phyloP scores from a whole-genome alignment of 2,113 vertebrate genomes.

The Crotalus tigris region DNA sequence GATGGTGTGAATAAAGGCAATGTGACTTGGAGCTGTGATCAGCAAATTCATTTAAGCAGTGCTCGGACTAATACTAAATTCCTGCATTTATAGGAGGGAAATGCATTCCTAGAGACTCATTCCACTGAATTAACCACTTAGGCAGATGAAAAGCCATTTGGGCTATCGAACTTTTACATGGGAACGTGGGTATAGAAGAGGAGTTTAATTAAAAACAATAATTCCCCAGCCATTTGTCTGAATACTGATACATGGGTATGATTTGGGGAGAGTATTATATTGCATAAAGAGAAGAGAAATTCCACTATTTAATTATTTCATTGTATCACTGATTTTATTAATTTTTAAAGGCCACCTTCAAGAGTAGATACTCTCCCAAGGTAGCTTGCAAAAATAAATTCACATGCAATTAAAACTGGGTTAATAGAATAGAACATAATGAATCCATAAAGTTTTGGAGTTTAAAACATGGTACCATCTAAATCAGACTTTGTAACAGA shows the following conservation, averaged over 20 bases:
- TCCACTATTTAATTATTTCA: not conserved
- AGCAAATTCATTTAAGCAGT: slow-evolving; percentile 47
- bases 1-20: slow-evolving; percentile 27
- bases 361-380: not conserved
- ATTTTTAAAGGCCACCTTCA: not conserved
- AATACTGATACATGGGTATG: not conserved
- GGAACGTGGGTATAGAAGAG: slow-evolving; percentile 37
- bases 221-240: slow-evolving; percentile 33
- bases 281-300: not conserved
- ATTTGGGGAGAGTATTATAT: not conserved
- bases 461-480: not conserved
- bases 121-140: slow-evolving; percentile 50
- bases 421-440: not conserved
- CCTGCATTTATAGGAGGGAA: slow-evolving; percentile 38
- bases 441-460: not conserved
- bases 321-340: not conserved
- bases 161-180: slow-evolving; percentile 37
- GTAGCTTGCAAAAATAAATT: not conserved
- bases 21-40: slow-evolving; percentile 14
- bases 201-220: slow-evolving; percentile 55
- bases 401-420: not conserved
- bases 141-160: slow-evolving; percentile 37
- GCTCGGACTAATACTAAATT: slow-evolving; percentile 44
- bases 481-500: not conserved
- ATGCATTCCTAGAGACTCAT: slow-evolving; percentile 46